These are phyloP conservation scores for Microtus richardsoni DNA, from an alignment of 2,113 vertebrate genomes.

Conservation along the genomic window DNA sequence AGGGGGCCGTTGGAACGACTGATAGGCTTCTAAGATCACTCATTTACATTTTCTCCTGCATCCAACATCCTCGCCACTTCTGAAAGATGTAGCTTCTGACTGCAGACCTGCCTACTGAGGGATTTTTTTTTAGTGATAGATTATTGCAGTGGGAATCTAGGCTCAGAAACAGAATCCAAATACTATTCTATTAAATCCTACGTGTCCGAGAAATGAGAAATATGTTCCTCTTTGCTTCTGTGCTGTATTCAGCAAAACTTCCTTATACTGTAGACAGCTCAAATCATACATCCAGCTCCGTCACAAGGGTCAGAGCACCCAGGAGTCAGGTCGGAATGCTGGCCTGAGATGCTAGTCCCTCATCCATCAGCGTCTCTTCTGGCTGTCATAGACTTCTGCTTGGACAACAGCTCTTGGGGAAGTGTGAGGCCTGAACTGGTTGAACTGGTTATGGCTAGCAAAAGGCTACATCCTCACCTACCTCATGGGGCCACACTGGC, in stretches of 20 bases:
- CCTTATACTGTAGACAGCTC: neutral
- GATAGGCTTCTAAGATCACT: rapidly evolving
- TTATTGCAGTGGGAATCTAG: neutral
- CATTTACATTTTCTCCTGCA: neutral
- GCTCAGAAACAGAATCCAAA: neutral
- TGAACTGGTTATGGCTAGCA: neutral
- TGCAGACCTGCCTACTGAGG: neutral
- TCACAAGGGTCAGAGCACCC: neutral
- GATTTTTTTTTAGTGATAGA: neutral
- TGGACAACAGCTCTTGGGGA: rapidly evolving
- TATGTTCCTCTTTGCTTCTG: neutral
- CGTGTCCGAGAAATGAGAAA: neutral
- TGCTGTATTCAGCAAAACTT: neutral
- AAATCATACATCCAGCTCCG: neutral
- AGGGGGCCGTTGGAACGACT: neutral
- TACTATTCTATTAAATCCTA: neutral
- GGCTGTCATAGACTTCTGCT: neutral
- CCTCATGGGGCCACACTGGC: neutral
- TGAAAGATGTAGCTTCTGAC: neutral
- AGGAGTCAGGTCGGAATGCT: neutral
- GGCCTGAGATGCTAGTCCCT: rapidly evolving
- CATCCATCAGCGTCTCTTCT: neutral
- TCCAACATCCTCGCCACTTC: neutral
- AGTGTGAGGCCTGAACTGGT: rapidly evolving
- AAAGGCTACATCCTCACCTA: neutral